A percentile compares a stretch with the other conserved stretches of the same genome.
phyloP scores from a whole-genome alignment of 2,888 invertebrate genomes.

The Cosmia trapezina region DNA sequence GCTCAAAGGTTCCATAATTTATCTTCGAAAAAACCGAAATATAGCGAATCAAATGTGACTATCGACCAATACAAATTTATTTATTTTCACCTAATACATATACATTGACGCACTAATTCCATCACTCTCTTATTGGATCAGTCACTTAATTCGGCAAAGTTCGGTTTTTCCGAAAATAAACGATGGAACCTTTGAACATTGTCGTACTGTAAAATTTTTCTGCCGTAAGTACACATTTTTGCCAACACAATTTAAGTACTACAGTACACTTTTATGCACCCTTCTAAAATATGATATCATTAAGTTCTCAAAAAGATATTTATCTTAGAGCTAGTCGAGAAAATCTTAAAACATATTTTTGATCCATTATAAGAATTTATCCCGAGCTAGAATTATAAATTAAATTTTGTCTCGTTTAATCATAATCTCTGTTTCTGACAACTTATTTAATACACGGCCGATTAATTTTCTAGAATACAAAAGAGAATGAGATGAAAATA shows the following conservation, averaged over 20 bases:
- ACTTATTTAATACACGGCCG: slow-evolving; percentile 52
- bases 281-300: slow-evolving; percentile 23
- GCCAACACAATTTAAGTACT: background rate
- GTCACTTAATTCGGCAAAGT: no score
- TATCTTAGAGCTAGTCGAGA: slow-evolving; percentile 18
- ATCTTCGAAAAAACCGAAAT: no score
- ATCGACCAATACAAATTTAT: no score
- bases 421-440: slow-evolving; percentile 60
- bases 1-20: no score
- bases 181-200: no score
- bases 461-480: slow-evolving; percentile 57
- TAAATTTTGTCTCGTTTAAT: slow-evolving; percentile 49
- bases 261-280: background rate
- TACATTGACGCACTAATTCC: no score
- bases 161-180: no score
- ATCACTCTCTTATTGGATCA: no score
- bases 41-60: no score
- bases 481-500: slow-evolving; percentile 44
- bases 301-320: slow-evolving; percentile 20
- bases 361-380: slow-evolving; percentile 34
- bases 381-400: slow-evolving; percentile 47
- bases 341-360: slow-evolving; percentile 40
- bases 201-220: no score
- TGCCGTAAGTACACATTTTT: background rate
- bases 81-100: no score